A percentile compares a stretch with the other conserved stretches of the same genome.
Evolutionary conservation across 2,113 vertebrate species (phyloP).

Genomic region (Anguilla rostrata): DNA sequence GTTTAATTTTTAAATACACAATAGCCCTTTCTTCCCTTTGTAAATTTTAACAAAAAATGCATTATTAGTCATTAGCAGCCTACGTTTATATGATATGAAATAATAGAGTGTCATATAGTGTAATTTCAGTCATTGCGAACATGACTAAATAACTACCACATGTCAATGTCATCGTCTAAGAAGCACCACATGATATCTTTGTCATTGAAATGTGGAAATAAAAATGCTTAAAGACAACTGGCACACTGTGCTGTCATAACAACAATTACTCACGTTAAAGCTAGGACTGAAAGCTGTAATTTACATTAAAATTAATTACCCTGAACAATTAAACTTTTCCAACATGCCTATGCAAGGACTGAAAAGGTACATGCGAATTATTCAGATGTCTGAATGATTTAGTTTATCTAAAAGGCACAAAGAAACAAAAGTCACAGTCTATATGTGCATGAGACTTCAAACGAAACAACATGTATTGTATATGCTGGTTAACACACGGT

Average conservation of each 20-base stretch:
- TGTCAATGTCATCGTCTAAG: slow-evolving; percentile 79
- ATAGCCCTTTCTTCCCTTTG: slow-evolving; percentile 74
- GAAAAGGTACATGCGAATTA: slow-evolving; percentile 35
- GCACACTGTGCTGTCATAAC: slow-evolving; percentile 72
- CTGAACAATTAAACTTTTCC: slow-evolving; percentile 73
- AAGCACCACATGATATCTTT: slow-evolving; percentile 82
- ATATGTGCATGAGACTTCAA: background rate
- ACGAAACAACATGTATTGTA: background rate
- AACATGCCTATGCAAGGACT: slow-evolving; percentile 53
- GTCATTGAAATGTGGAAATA: slow-evolving; percentile 73
- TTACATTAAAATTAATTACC: slow-evolving; percentile 80
- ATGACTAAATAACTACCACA: slow-evolving; percentile 79
- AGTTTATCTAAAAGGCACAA: background rate
- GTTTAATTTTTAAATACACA: slow-evolving; percentile 74
- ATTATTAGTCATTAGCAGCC: slow-evolving; percentile 72
- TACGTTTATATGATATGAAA: slow-evolving; percentile 70
- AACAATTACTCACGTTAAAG: slow-evolving; percentile 57
- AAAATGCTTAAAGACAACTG: slow-evolving; percentile 65
- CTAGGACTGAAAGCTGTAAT: slow-evolving; percentile 71
- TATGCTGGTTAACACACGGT: background rate
- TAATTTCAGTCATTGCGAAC: slow-evolving; percentile 68
- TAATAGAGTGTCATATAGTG: slow-evolving; percentile 69
- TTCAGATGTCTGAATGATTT: slow-evolving; percentile 18
- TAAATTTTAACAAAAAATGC: slow-evolving; percentile 60
- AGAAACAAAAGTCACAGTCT: slow-evolving; percentile 3